These are phyloP conservation scores for Pomacea canaliculata DNA, from an alignment of 2,888 invertebrate species.

Conservation along the genomic window DNA sequence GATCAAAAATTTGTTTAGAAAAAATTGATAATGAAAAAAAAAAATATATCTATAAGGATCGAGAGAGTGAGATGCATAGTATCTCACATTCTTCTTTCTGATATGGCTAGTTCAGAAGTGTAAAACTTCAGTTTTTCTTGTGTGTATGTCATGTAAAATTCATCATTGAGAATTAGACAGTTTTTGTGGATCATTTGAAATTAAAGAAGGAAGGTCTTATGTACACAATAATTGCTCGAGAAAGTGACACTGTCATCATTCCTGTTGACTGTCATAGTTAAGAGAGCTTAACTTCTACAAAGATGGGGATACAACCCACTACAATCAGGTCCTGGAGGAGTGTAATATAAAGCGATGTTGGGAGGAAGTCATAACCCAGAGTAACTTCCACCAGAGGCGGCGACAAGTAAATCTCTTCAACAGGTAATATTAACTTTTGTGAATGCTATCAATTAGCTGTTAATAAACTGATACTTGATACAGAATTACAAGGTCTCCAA, in stretches of 20 bases:
- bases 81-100: too few relatives aligned
- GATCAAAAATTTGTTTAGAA: too few relatives aligned
- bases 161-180: too few relatives aligned
- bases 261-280: conserved; percentile 66
- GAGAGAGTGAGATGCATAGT: too few relatives aligned
- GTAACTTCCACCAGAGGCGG: conserved; percentile 54
- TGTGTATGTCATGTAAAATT: too few relatives aligned
- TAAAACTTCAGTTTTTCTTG: too few relatives aligned
- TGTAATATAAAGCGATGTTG: conserved; percentile 74
- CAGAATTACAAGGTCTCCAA: too few relatives aligned
- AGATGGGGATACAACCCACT: conserved; percentile 84
- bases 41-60: too few relatives aligned
- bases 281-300: conserved; percentile 82
- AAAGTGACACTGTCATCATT: background rate
- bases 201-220: background rate
- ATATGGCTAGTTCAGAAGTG: too few relatives aligned
- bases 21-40: too few relatives aligned
- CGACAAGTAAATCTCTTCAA: conserved; percentile 64
- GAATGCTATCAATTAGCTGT: background rate
- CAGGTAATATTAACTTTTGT: conserved; percentile 42
- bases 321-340: conserved; percentile 79
- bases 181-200: too few relatives aligned
- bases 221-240: background rate
- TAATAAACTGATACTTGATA: too few relatives aligned
- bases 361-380: conserved; percentile 62